Evolutionary conservation across 1,140 invertebrate genomes (phyloP).

Genomic region (Lepidurus apus): DNA sequence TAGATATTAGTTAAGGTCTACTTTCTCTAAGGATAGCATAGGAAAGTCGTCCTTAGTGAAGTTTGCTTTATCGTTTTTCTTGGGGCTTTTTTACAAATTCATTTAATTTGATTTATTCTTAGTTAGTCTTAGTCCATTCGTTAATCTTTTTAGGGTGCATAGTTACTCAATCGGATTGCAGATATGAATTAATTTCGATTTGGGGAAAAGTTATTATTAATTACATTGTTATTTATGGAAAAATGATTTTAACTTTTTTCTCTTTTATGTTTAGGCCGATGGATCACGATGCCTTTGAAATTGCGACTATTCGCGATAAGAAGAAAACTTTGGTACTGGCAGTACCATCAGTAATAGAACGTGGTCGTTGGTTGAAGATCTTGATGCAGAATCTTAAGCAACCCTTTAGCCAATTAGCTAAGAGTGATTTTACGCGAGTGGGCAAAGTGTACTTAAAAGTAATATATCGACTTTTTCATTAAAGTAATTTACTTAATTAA

Average conservation of each 20-base stretch:
- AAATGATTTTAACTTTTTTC: not conserved
- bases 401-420: not conserved
- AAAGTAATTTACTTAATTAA: not conserved
- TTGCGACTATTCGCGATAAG: conserved; percentile 25
- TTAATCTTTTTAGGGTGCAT: too few species aligned
- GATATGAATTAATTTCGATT: not conserved
- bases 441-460: conserved; percentile 29
- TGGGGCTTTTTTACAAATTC: too few species aligned
- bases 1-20: too few species aligned
- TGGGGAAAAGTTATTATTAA: not conserved
- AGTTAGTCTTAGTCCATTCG: too few species aligned
- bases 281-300: conserved; percentile 23
- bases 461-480: not conserved
- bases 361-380: conserved; percentile 23
- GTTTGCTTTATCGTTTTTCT: too few species aligned
- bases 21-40: too few species aligned
- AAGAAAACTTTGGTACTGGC: conserved; percentile 18
- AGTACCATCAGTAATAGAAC: not conserved
- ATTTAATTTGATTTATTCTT: too few species aligned
- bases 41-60: too few species aligned
- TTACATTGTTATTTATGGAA: not conserved
- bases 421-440: not conserved
- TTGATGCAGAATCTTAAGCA: not conserved
- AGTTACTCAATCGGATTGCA: too few species aligned
- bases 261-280: not conserved